These are phyloP conservation scores for Bos javanicus DNA, from an alignment of 2,113 vertebrate species.

Conservation along the genomic window DNA sequence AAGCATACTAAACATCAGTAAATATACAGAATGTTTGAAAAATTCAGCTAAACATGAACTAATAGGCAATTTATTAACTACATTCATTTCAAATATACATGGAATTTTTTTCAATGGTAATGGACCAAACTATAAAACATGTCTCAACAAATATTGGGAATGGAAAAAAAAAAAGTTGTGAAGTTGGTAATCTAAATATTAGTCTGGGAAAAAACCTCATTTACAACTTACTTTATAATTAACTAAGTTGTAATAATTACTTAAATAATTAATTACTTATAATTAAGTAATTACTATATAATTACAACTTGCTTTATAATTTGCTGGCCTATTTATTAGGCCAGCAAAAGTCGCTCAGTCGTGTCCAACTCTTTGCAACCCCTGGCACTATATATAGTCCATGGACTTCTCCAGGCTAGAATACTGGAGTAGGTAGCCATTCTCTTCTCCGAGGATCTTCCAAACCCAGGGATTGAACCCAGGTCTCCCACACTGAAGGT, in stretches of 20 bases:
- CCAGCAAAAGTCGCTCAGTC: not conserved
- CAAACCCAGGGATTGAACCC: not conserved
- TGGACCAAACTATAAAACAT: not conserved
- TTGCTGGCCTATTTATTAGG: not conserved
- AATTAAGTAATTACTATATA: too few relatives aligned
- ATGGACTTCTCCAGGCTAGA: not conserved
- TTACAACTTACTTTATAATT: not conserved
- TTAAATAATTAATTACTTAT: too few relatives aligned
- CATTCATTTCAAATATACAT: not conserved
- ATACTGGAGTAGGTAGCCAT: not conserved
- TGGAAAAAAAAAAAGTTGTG: not conserved
- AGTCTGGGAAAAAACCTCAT: not conserved
- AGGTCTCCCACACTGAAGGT: not conserved
- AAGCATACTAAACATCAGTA: not conserved
- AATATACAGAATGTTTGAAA: not conserved
- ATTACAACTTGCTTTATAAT: not conserved
- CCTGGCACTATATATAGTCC: not conserved
- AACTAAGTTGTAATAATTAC: not conserved
- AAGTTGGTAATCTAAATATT: not conserved
- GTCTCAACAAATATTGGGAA: not conserved
- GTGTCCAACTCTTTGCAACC: rapidly evolving
- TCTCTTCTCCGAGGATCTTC: not conserved
- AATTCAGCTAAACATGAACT: not conserved
- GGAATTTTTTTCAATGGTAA: not conserved
- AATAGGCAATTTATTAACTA: not conserved